Evolutionary conservation across 2,113 vertebrate species (phyloP), one percentile per base, ranked within the genome.

Genomic region (Pteronura brasiliensis): DNA sequence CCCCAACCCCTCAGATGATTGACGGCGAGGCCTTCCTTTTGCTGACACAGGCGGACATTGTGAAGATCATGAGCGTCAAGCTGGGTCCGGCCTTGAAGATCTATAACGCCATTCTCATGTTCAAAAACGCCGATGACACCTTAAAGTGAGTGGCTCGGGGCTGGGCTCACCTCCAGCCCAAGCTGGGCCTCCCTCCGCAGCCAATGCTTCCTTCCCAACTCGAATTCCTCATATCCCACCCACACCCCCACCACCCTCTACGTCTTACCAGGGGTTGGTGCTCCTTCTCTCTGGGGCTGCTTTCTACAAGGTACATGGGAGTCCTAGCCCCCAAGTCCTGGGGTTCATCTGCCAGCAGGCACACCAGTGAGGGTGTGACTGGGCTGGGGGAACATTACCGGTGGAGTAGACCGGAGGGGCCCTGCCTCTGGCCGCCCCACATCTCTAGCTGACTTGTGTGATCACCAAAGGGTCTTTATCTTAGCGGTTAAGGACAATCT

Each of bases 41-140:
- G 98, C 99, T 99, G 98, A 99, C 99, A 0, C 99, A 99, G 98
- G 99, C 99, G 23, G 99, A 99, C 98, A 99, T 99, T 85, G 99
- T 99, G 98, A 99, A 99, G 99, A 99, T 99, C 97, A 99, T 99
- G 99, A 99, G 99, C 90, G 99, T 99, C 98, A 99, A 99, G 98
- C 99, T 99, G 42, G 99, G 99, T 77, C 99, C 99, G 0, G 99
- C 99, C 42, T 99, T 99, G 96, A 99, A 99, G 99, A 99, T 99
- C 98, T 99, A 99, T 99, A 99, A 99, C 27, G 99, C 99, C 98
- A 99, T 99, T 96, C 99, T 99, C 98, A 99, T 99, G 99, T 99
- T 99, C 98, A 99, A 99, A 99, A 99, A 99, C 0, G 99, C 99
- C 67, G 99, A 99, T 42, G 99, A 99, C 98, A 99, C 99, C 98